These are phyloP conservation scores for Abrostola tripartita DNA, from an alignment of 2,888 invertebrate species.

Conservation along the genomic window DNA sequence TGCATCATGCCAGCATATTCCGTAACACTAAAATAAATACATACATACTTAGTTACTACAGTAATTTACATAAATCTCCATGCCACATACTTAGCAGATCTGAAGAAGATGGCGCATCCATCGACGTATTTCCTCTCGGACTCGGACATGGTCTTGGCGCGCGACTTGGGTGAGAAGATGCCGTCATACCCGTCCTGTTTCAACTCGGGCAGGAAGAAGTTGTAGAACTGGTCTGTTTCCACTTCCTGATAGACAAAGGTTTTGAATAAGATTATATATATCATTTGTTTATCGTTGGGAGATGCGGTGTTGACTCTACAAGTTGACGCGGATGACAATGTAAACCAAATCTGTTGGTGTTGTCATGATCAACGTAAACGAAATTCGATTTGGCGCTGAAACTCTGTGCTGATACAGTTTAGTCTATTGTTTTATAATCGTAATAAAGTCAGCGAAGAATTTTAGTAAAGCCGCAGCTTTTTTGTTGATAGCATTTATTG, in stretches of 20 bases:
- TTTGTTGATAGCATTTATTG: too few relatives aligned
- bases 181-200: conserved; percentile 97
- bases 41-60: background rate
- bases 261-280: background rate
- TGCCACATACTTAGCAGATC: conserved; percentile 92
- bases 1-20: too few relatives aligned
- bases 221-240: conserved; percentile 99
- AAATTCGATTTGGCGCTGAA: too few relatives aligned
- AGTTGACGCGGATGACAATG: too few relatives aligned
- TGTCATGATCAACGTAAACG: too few relatives aligned
- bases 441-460: too few relatives aligned
- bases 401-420: too few relatives aligned
- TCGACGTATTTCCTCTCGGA: conserved; percentile 99
- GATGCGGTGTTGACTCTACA: too few relatives aligned
- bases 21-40: too few relatives aligned
- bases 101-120: conserved; percentile 99
- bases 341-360: too few relatives aligned
- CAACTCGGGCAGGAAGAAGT: conserved; percentile 98
- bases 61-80: background rate
- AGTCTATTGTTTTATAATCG: too few relatives aligned
- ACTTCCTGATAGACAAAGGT: conserved; percentile 93
- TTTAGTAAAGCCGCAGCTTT: too few relatives aligned
- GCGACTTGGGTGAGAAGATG: conserved; percentile 99
- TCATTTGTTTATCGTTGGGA: background rate
- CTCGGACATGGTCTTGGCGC: conserved; percentile 99